A percentile compares a stretch with the other conserved stretches of the same genome.
phyloP scores from a whole-genome alignment of 2,797 vertebrate species.

The Darevskia nairensis region DNA sequence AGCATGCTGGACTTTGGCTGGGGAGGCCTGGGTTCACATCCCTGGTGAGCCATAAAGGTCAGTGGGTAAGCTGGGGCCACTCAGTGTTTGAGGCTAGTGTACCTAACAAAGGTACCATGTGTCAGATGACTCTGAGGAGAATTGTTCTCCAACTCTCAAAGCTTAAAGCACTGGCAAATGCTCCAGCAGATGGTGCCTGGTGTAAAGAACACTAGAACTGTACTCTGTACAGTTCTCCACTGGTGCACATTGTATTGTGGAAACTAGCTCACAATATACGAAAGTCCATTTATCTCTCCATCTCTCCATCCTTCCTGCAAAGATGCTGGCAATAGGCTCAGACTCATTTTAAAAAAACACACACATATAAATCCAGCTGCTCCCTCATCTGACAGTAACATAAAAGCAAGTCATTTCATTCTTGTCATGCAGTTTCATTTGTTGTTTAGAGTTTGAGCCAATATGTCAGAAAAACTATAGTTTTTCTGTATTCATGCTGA shows the following conservation, averaged over 20 bases:
- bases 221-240: too few species aligned
- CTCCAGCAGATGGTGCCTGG: too few species aligned
- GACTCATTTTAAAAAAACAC: not conserved
- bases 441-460: slow-evolving; percentile 30
- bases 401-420: slow-evolving; percentile 17
- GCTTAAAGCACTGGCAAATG: too few species aligned
- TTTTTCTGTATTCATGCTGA: not conserved
- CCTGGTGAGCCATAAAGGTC: too few species aligned
- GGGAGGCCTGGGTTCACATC: too few species aligned
- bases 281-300: not conserved
- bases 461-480: not conserved
- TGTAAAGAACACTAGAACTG: too few species aligned
- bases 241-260: not conserved
- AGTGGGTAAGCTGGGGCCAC: too few species aligned
- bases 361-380: not conserved
- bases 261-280: not conserved
- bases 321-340: slow-evolving; percentile 9
- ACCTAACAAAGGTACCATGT: too few species aligned
- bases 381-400: not conserved
- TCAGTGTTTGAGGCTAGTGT: too few species aligned
- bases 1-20: too few species aligned
- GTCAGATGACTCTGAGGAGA: too few species aligned
- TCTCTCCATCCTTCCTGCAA: not conserved
- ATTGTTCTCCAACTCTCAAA: too few species aligned
- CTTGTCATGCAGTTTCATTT: not conserved